A percentile compares a stretch with the other conserved stretches of the same genome.
Evolutionary conservation across 2,113 vertebrate species (phyloP).

Genomic region (Spilogale gracilis): DNA sequence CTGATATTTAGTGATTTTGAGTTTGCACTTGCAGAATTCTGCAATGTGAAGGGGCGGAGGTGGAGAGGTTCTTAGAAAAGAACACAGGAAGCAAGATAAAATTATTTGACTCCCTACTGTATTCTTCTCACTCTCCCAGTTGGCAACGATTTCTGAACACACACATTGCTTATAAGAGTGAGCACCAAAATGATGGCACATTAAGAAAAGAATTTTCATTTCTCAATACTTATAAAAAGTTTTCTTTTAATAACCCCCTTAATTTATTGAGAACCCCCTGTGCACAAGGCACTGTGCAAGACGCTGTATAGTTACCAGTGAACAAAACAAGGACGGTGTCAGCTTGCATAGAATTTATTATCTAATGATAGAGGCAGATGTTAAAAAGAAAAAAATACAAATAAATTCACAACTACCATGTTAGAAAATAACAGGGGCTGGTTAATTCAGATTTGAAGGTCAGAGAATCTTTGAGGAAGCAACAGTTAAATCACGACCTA

Average conservation of each 20-base stretch:
- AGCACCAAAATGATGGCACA: neutral
- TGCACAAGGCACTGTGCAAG: neutral
- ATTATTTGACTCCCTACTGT: neutral
- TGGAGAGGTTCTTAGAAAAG: neutral
- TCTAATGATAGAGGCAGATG: neutral
- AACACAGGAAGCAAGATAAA: neutral
- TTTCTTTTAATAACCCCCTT: neutral
- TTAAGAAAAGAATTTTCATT: neutral
- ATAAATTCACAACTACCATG: neutral
- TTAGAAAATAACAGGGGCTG: neutral
- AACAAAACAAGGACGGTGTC: neutral
- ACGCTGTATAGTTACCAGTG: neutral
- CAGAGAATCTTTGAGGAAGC: neutral
- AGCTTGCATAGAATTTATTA: neutral
- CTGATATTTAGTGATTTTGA: neutral
- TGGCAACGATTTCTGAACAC: neutral
- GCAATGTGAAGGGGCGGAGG: neutral
- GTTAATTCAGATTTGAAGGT: neutral
- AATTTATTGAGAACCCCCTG: neutral
- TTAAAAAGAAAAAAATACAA: slow-evolving; percentile 33
- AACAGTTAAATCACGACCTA: slow-evolving; percentile 7
- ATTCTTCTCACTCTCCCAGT: neutral
- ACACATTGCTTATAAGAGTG: neutral
- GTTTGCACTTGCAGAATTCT: neutral
- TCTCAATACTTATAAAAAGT: neutral